Evolutionary conservation across 2,113 vertebrate species (phyloP).

Genomic region (Lamprotornis superbus): DNA sequence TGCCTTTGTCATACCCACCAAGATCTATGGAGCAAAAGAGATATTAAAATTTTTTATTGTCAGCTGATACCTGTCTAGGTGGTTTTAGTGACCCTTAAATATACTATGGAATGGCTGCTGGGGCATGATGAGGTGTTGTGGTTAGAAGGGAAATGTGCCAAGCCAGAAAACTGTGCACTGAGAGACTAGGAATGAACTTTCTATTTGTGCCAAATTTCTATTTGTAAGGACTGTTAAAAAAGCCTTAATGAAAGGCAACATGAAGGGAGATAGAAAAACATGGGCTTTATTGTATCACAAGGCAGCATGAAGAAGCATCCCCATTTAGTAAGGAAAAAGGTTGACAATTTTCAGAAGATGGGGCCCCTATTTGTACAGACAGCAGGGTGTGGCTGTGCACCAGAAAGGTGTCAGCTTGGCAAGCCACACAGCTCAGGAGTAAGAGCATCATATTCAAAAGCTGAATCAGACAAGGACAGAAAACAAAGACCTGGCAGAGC

Average conservation of each 20-base stretch:
- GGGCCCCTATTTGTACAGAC: not conserved
- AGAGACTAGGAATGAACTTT: not conserved
- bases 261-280: not conserved
- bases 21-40: not conserved
- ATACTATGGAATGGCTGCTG: not conserved
- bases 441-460: not conserved
- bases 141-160: not conserved
- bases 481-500: slow-evolving; percentile 24
- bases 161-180: not conserved
- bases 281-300: fast-evolving
- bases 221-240: not conserved
- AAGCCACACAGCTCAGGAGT: not conserved
- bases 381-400: not conserved
- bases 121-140: not conserved
- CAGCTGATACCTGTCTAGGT: not conserved
- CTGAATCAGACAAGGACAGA: slow-evolving; percentile 23
- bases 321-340: not conserved
- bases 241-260: not conserved
- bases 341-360: not conserved
- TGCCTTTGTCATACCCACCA: not conserved
- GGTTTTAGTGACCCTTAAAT: not conserved
- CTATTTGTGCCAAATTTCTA: not conserved
- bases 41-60: not conserved
- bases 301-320: not conserved
- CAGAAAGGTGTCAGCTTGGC: not conserved